Evolutionary conservation across 2,888 invertebrate genomes (phyloP), one percentile per base, ranked within the genome.

Genomic region (Prionchulus punctatus): DNA sequence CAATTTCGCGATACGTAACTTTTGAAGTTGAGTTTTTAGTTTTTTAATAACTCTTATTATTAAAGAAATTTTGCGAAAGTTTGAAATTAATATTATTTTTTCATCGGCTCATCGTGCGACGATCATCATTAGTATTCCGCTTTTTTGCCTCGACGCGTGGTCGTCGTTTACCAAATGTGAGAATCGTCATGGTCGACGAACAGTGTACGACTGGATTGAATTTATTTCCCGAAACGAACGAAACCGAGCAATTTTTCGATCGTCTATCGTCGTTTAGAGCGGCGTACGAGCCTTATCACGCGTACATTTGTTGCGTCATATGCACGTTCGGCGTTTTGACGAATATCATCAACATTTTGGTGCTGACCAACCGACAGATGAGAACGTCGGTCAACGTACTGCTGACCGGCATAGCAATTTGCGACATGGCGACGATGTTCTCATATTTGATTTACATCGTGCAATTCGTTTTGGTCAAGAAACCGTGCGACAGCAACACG

Each of bases 401-500:
- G 2, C 53, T 53, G 7, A 43, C 43, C 28, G 53, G 27, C n/a
- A 53, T 53, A 12, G 53, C 53, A 18, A 3, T 42, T 7, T 53
- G 53, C 53, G 53, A 53, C 43, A 53, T 43, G 26, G 53, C 43
- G 51, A 55, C 55, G 15, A 55, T 51, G 50, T 2, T 52, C 12
- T 55, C 48, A 25, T 53, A 50, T 21, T 21, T 50, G n/a, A 50
- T 50, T 30, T 50, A 55, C 30, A 21, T 55, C 3, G 12, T 53
- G 25, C 53, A 36, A 15, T 53, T 43, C 43, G 47, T 49, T 7
- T 30, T 49, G 27, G 12, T 21, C 30, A 30, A 26, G 4, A 15
- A 28, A 4, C 36, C 18, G 18, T 49, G 50, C 30, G 30, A 49
- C 56, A 57, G 59, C 30, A 61, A 64, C 26, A 61, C 62, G 23